These are phyloP conservation scores for Adelges cooleyi DNA, from an alignment of 1,140 invertebrate species.

Conservation along the genomic window DNA sequence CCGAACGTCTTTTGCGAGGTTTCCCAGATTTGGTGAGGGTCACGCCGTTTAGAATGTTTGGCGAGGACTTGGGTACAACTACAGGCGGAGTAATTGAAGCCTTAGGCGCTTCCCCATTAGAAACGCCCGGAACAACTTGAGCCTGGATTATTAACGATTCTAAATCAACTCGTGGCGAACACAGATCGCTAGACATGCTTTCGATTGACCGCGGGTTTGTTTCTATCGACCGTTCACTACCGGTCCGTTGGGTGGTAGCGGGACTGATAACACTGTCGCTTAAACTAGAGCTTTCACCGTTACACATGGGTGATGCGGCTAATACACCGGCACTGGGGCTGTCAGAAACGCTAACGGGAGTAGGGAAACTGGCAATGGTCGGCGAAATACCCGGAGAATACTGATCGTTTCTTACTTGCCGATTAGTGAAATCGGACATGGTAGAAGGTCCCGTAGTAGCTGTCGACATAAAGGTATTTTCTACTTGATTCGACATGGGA, in stretches of 20 bases:
- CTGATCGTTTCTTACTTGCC: slow-evolving; percentile 21
- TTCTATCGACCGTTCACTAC: slow-evolving; percentile 30
- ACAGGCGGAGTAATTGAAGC: not conserved
- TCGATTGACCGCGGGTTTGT: slow-evolving; percentile 32
- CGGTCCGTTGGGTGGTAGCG: slow-evolving; percentile 20
- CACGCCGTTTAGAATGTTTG: slow-evolving; percentile 10
- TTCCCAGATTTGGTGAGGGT: slow-evolving; percentile 18
- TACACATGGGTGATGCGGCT: slow-evolving; percentile 24
- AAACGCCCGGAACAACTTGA: not conserved
- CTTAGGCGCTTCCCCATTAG: not conserved
- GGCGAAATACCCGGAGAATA: slow-evolving; percentile 22
- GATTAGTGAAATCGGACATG: slow-evolving; percentile 1
- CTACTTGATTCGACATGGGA: not conserved
- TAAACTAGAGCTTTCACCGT: slow-evolving; percentile 31
- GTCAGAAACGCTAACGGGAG: slow-evolving; percentile 10
- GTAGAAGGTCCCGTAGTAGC: not conserved
- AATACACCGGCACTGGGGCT: slow-evolving; percentile 7
- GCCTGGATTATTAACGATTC: slow-evolving; percentile 27
- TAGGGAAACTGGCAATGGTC: slow-evolving; percentile 23
- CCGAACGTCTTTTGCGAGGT: slow-evolving; percentile 25
- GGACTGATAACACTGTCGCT: slow-evolving; percentile 31
- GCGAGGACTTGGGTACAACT: not conserved
- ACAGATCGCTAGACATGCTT: slow-evolving; percentile 35
- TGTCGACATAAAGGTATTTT: not conserved
- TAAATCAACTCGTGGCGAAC: slow-evolving; percentile 34